Conservation (phyloP, 2,888 invertebrate genomes). For the Apantesis nais region DNA sequence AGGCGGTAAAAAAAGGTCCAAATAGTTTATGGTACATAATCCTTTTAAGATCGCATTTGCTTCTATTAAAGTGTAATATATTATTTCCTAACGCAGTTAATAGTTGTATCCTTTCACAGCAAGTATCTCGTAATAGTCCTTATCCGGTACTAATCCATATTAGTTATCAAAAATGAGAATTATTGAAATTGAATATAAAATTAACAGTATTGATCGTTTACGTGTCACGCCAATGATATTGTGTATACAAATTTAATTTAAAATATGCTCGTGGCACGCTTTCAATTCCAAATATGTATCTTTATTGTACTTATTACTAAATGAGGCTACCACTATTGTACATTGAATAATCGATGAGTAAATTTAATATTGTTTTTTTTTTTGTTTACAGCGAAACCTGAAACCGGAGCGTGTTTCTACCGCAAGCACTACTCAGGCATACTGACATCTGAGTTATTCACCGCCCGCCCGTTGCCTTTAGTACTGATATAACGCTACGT, state of each 20-base stretch:
- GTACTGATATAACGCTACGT: conserved; percentile 51
- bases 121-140: too few relatives aligned
- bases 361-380: conserved; percentile 32
- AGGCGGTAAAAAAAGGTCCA: background rate
- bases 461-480: conserved; percentile 76
- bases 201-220: background rate
- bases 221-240: background rate
- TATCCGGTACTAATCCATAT: too few relatives aligned
- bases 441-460: conserved; percentile 74
- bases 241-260: too few relatives aligned
- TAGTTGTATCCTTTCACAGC: background rate
- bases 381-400: conserved; percentile 72
- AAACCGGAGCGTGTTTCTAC: conserved; percentile 76
- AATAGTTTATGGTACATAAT: too few relatives aligned
- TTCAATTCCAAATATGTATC: background rate
- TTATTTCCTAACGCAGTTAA: background rate
- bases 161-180: background rate
- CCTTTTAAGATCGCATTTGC: too few relatives aligned
- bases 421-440: conserved; percentile 81
- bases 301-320: background rate
- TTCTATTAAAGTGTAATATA: too few relatives aligned
- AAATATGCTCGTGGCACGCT: too few relatives aligned
- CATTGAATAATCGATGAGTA: conserved; percentile 21
- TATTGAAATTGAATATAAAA: background rate
- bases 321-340: background rate